Base-by-base conservation (phyloP, 53 echinoderm and acorn worm species). In the Temnopleurus reevesii region DNA sequence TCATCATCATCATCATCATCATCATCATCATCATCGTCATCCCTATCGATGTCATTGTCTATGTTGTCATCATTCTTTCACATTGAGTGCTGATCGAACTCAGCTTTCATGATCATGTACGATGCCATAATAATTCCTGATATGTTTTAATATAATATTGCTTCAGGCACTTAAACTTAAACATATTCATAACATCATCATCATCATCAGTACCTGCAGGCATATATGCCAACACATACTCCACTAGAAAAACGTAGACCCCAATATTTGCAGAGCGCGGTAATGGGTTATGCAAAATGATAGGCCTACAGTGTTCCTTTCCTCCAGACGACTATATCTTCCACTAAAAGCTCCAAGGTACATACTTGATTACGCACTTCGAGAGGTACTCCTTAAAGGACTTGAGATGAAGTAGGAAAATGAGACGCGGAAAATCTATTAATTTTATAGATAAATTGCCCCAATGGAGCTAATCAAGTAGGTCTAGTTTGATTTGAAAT, bases 201-300 rank as follows among this genome's bases (percentile, higher is more conserved):
- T 49, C 49, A 49, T 49, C 49, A 49, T 49, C 15, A 49, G 15
- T 12, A 9, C 15, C 15, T 9, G 49, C 15, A 49, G 49, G 15
- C 49, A 49, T 49, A 58, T 26, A 26, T 26, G 2, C 0, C 5
- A 55, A 4, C n/a, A 13, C 21, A 26, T 58, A 58, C 58, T 26
- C 27, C 27, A 8, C 33, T 18, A 31, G 30, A 18, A 13, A 9
- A 31, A 18, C 12, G 17, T 7, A 36, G 41, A 71, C 9, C n/a
- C 6, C 9, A 41, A 36, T 43, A 41, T 71, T 71, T 71, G 41
- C 71, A n/a, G 13, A 71, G 71, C 41, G 71, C 41, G 71, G 71
- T 71, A 38, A 71, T 71, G 71, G 71, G 41, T 71, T 71, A 71
- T 71, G 71, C 71, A 71, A 38, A 41, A 41, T 41, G 21, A 71